Base-by-base conservation (phyloP, 2,113 vertebrate genomes). In the Anguilla rostrata region DNA sequence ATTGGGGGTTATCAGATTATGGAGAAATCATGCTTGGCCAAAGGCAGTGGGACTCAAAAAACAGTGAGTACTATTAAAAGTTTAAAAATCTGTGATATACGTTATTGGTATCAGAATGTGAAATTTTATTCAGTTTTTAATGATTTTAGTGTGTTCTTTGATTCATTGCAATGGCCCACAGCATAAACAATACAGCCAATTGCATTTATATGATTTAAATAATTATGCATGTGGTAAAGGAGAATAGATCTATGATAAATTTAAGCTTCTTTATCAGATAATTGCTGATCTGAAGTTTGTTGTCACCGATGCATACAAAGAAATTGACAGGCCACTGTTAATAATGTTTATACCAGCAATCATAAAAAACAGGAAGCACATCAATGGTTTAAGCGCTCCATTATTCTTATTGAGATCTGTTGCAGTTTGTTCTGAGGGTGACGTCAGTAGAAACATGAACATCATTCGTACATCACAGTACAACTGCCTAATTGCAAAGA, bases 1-100 rank as follows among this genome's bases (percentile, higher is more conserved):
- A 97, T 98, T 12, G 97, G 97, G 26, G 97, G 97, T 84, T 98
- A 98, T 93, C 95, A 95, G 91, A 95, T 92, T 39, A 94, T 98
- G 83, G 93, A 95, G 71, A 96, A 92, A 88, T 98, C 97, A 26
- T 98, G 97, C 90, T 94, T 98, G 81, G 92, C 92, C 82, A 97
- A 96, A 91, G 40, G 18, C 94, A 91, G 29, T 95, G 90, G 93
- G 93, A 88, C 1, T 93, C 93, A 12, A 92, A 91, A 7, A 98
- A 95, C 92, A 94, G 97, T 98, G 94, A 94, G 95, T 91, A 40
- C 5, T 20, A 34, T 41, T 75, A 75, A 12, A 75, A 14, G n/a
- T 5, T 34, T 75, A 22, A 75, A 34, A 1, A 75, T 29, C 9
- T 75, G 26, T 14, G 9, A 34, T 29, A 26, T 5, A 29, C 34